phyloP scores from a whole-genome alignment of 1,140 invertebrate species.

The Solenopsis invicta region DNA sequence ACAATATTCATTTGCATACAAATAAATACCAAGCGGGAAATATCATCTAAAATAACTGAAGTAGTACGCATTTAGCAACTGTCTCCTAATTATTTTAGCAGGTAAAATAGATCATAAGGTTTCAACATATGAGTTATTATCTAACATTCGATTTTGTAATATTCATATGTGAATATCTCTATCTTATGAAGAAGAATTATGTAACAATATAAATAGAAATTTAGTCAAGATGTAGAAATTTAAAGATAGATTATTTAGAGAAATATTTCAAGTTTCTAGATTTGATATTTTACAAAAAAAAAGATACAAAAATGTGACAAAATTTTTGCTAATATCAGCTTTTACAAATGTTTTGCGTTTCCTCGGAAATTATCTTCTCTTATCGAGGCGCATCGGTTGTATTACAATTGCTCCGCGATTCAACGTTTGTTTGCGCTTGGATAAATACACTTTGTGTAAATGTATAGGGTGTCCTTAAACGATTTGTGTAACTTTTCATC shows the following conservation, averaged over 20 bases:
- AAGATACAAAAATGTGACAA: background rate
- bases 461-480: background rate
- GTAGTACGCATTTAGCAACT: too few species aligned
- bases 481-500: background rate
- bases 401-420: slow-evolving; percentile 18
- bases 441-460: slow-evolving; percentile 25
- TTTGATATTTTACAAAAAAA: background rate
- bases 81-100: background rate
- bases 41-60: too few species aligned
- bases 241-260: background rate
- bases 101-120: background rate
- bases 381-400: background rate
- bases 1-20: too few species aligned
- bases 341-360: background rate
- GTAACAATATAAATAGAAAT: background rate
- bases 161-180: background rate
- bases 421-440: background rate
- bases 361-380: slow-evolving; percentile 26
- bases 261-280: background rate
- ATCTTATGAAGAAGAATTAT: background rate
- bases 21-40: too few species aligned
- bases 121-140: background rate
- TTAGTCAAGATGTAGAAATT: background rate
- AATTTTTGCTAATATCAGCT: slow-evolving; percentile 3
- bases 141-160: background rate